Percentiles rank a stretch among this genome's conserved stretches.
phyloP scores from a whole-genome alignment of 2,888 invertebrate genomes.

The Terebella lapidaria region DNA sequence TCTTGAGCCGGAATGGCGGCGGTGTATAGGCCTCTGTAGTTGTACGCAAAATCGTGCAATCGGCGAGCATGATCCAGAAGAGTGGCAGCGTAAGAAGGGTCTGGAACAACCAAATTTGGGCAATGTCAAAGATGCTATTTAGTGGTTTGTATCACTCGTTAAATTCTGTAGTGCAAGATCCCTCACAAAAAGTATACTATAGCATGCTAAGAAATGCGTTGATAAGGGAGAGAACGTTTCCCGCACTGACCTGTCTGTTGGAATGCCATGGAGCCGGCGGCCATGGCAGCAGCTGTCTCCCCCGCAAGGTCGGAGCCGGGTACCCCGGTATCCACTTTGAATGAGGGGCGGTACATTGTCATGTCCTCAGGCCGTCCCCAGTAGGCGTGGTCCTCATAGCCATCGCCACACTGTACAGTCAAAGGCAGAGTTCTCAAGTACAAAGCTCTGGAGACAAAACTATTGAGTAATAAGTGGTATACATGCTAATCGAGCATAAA shows the following conservation, averaged over 20 bases:
- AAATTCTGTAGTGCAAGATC: too few species aligned
- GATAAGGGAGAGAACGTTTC: too few species aligned
- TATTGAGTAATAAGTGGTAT: too few species aligned
- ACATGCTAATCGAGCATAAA: too few species aligned
- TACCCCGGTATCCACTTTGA: conserved; percentile 59
- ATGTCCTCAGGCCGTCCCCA: conserved; percentile 64
- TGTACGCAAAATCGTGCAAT: conserved; percentile 56
- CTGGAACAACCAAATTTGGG: conserved; percentile 5
- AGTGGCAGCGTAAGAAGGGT: conserved; percentile 50
- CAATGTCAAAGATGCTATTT: background rate
- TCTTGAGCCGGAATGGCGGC: too few species aligned
- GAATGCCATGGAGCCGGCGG: conserved; percentile 58
- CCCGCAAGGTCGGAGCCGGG: conserved; percentile 63
- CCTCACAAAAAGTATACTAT: too few species aligned
- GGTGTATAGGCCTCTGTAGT: conserved; percentile 57
- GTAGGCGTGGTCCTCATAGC: conserved; percentile 59
- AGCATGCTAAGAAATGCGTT: too few species aligned
- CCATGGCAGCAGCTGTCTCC: conserved; percentile 61
- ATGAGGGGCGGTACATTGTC: conserved; percentile 59
- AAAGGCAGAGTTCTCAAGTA: too few species aligned
- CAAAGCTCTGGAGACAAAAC: too few species aligned
- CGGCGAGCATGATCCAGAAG: conserved; percentile 56
- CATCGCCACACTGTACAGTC: conserved; percentile 45
- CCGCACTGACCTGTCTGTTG: conserved; percentile 18
- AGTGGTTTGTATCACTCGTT: background rate